These are phyloP conservation scores for Cotesia typhae DNA, from an alignment of 1,140 invertebrate genomes.

Conservation along the genomic window DNA sequence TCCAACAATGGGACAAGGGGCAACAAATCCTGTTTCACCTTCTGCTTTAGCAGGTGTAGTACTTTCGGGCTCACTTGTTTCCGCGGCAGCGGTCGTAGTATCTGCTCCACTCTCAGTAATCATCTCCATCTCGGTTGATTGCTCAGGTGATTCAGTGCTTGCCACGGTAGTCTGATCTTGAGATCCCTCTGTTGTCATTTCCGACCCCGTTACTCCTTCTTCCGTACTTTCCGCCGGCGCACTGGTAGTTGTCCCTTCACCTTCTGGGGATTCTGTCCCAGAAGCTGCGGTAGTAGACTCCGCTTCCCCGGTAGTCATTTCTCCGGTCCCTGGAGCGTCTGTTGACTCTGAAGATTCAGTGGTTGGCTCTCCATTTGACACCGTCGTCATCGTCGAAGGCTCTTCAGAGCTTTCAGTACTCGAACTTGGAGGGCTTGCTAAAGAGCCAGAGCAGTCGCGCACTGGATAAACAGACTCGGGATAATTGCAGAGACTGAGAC, in stretches of 20 bases:
- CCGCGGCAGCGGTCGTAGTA: not conserved
- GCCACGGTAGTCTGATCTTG: conserved; percentile 36
- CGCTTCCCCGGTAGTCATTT: conserved; percentile 42
- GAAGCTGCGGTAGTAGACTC: conserved; percentile 43
- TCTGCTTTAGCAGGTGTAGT: conserved; percentile 7
- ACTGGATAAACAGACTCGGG: conserved; percentile 66
- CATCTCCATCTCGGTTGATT: conserved; percentile 24
- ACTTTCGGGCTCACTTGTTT: conserved; percentile 16
- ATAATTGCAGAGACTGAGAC: conserved; percentile 66
- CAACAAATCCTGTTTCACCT: not conserved
- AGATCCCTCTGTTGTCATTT: conserved; percentile 39
- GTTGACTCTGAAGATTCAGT: conserved; percentile 39
- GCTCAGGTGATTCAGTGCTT: conserved; percentile 40
- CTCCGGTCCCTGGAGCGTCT: conserved; percentile 45
- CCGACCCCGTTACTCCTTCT: conserved; percentile 24
- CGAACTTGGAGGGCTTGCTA: conserved; percentile 50
- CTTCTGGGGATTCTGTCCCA: conserved; percentile 42
- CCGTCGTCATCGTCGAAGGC: conserved; percentile 25
- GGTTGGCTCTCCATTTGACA: conserved; percentile 1
- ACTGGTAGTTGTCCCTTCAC: conserved; percentile 39
- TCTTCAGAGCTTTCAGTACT: conserved; percentile 27
- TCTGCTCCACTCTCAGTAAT: conserved; percentile 5
- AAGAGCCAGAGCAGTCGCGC: conserved; percentile 56
- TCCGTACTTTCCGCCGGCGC: conserved; percentile 40
- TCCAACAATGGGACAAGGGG: conserved; percentile 49